A percentile compares a stretch with the other conserved stretches of the same genome.
Evolutionary conservation across 2,797 vertebrate genomes (phyloP).

Genomic region (Hipposideros larvatus): DNA sequence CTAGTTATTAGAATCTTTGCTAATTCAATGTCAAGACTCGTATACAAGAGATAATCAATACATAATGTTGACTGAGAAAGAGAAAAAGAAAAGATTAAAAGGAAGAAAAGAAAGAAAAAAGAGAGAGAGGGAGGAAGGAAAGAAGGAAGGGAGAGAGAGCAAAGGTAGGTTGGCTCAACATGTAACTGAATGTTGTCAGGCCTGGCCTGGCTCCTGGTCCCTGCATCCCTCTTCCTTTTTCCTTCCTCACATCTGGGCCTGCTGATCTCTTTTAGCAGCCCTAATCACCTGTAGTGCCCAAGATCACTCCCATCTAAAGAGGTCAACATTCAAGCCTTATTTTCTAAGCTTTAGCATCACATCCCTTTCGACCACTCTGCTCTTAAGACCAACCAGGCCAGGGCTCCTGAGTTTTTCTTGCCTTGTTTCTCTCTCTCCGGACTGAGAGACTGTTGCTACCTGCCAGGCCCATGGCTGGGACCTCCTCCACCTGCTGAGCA

Average conservation of each 20-base stretch:
- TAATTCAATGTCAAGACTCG: not conserved
- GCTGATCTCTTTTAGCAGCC: not conserved
- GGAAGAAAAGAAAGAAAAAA: not conserved
- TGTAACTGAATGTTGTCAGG: not conserved
- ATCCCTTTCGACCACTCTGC: not conserved
- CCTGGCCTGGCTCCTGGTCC: not conserved
- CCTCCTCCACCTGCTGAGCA: not conserved
- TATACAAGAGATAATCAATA: not conserved
- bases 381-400: not conserved
- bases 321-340: constrained; percentile 7
- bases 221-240: not conserved
- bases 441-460: not conserved
- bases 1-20: not conserved
- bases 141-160: not conserved
- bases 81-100: not conserved
- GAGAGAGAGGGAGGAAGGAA: not conserved
- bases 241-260: not conserved
- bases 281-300: not conserved
- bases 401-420: not conserved
- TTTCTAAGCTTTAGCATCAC: not conserved
- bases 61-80: not conserved
- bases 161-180: not conserved
- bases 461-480: not conserved
- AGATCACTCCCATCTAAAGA: not conserved
- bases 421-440: not conserved